Evolutionary conservation across 2,888 invertebrate genomes (phyloP), one percentile per base, ranked within the genome.

Genomic region (Rhagonycha lutea): DNA sequence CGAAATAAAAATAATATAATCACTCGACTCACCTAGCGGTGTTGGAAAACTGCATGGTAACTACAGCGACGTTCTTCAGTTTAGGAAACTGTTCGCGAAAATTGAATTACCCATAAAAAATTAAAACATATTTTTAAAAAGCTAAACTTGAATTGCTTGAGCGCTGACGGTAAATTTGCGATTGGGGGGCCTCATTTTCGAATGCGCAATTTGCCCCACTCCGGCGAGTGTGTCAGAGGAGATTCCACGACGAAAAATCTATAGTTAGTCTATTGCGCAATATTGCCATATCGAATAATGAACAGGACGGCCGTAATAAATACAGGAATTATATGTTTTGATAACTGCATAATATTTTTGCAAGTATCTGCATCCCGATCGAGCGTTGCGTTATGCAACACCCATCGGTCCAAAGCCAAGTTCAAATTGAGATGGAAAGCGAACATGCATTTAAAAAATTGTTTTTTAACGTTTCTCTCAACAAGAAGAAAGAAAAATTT

Each of bases 181-280:
- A 80, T 78, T 80, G 77, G 77, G 79, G 78, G 80, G 75, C 78
- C 81, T 78, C 79, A 75, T 83, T 82, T 84, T 83, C 83, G 85
- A 86, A 86, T 86, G 86, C 87, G 86, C 86, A 86, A 86, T 86
- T 86, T 85, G 86, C 86, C 86, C 86, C 85, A 84, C 84, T 78
- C 76, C 74, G 63, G 10, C 14, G 69, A 61, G 71, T 78, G 77
- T 78, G 75, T 79, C 79, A 78, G 76, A 74, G 79, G 78, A 79
- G 79, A 79, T 78, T 73, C 79, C 75, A 70, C 75, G 72, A 68
- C 72, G 79, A 80, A 81, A 81, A 81, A 81, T 81, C 81, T 79
- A 81, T 81, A 81, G 75, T 72, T 72, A 76, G 75, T 74, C 70
- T 76, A 79, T 80, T 80, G 80, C 80, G 80, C 79, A 80, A 80